These are phyloP conservation scores for Malthinus seriepunctatus DNA, from an alignment of 2,888 invertebrate genomes.

Conservation along the genomic window DNA sequence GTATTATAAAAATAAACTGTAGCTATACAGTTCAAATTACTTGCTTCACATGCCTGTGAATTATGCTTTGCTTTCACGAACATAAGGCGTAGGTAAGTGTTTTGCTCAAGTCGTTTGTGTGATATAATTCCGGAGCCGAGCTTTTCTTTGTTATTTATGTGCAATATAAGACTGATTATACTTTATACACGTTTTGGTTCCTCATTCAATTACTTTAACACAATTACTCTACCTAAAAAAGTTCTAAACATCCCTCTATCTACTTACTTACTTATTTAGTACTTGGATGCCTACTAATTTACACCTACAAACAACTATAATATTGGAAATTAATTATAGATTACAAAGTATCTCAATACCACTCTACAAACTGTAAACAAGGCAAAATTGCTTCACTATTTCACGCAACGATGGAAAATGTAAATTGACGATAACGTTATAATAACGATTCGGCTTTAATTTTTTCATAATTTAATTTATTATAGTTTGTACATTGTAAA, in stretches of 20 bases:
- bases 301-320: too few relatives aligned
- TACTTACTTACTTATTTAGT: too few relatives aligned
- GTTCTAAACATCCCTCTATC: slow-evolving; percentile 9
- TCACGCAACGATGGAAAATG: too few relatives aligned
- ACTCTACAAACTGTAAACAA: too few relatives aligned
- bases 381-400: too few relatives aligned
- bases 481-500: too few relatives aligned
- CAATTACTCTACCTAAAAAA: slow-evolving; percentile 28
- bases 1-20: slow-evolving; percentile 29
- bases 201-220: slow-evolving; percentile 35
- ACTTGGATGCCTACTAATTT: too few relatives aligned
- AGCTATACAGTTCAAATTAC: slow-evolving; percentile 36
- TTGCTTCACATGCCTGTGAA: slow-evolving; percentile 38
- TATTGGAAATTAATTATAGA: too few relatives aligned
- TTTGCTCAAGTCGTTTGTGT: slow-evolving; percentile 45
- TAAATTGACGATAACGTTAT: too few relatives aligned
- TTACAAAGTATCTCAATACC: too few relatives aligned
- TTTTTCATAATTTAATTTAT: too few relatives aligned
- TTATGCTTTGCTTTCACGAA: slow-evolving; percentile 44
- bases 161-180: slow-evolving; percentile 45
- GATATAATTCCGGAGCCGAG: slow-evolving; percentile 44
- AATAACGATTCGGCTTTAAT: too few relatives aligned
- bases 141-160: slow-evolving; percentile 46
- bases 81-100: slow-evolving; percentile 45
- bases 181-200: slow-evolving; percentile 38